Percentiles rank a stretch among this genome's conserved stretches.
These are phyloP conservation scores for Hecatera dysodea DNA, from an alignment of 2,888 invertebrate species.

Conservation along the genomic window DNA sequence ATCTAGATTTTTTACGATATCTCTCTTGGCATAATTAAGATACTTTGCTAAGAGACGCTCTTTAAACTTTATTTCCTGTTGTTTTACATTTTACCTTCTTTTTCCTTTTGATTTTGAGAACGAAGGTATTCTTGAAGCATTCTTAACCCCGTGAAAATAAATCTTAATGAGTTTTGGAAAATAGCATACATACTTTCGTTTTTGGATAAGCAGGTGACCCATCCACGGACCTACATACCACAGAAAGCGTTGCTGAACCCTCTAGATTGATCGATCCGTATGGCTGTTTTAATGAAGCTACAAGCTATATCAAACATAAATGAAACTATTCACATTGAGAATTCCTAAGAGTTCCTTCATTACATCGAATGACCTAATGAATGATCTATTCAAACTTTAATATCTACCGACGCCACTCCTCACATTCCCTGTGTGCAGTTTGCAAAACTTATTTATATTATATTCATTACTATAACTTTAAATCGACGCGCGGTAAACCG, in stretches of 20 bases:
- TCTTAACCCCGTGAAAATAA: neutral
- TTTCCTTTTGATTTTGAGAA: neutral
- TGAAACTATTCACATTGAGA: neutral
- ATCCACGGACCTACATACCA: too few relatives aligned
- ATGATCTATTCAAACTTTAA: constrained; percentile 4
- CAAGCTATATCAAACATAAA: neutral
- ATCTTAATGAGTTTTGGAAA: too few relatives aligned
- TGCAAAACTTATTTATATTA: constrained; percentile 80
- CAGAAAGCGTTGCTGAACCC: too few relatives aligned
- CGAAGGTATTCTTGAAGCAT: neutral
- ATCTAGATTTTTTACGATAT: constrained; percentile 63
- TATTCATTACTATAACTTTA: constrained; percentile 82
- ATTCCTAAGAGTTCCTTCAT: neutral
- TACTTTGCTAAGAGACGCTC: constrained; percentile 48
- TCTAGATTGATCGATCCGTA: too few relatives aligned
- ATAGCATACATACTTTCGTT: too few relatives aligned
- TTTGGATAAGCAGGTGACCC: too few relatives aligned
- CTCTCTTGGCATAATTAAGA: constrained; percentile 50
- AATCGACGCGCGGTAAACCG: constrained; percentile 80
- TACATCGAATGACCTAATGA: neutral
- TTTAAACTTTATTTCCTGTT: constrained; percentile 50
- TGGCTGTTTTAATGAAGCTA: neutral
- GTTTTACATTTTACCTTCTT: constrained; percentile 30
- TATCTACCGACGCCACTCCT: constrained; percentile 51
- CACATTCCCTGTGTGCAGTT: constrained; percentile 54